Conservation (phyloP, 2,888 invertebrate genomes). For the Acronicta psi region DNA sequence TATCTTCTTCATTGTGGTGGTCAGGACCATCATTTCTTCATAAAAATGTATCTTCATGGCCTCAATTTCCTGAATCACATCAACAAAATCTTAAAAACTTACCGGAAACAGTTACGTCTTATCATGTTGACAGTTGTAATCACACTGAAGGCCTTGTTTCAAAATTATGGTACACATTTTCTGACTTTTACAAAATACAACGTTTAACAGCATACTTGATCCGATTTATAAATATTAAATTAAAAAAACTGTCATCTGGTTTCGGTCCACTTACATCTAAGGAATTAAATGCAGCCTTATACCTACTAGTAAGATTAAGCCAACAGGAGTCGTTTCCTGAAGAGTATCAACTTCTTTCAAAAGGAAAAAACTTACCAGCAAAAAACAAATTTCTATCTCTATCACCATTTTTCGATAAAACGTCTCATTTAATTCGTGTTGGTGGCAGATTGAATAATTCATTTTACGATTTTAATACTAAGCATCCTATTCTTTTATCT, state of each 20-base stretch:
- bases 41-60: background rate
- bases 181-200: slow-evolving; percentile 3
- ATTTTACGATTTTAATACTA: too few species aligned
- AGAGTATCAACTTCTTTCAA: slow-evolving; percentile 13
- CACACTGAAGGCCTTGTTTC: background rate
- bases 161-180: background rate
- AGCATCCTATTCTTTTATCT: too few species aligned
- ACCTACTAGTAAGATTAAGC: background rate
- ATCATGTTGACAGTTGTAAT: slow-evolving; percentile 6
- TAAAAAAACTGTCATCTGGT: background rate
- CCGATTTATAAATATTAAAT: background rate
- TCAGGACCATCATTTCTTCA: slow-evolving; percentile 11
- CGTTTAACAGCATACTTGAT: slow-evolving; percentile 3
- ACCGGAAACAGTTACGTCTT: slow-evolving; percentile 5
- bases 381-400: slow-evolving; percentile 23
- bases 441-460: slow-evolving; percentile 35
- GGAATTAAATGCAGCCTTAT: slow-evolving; percentile 9
- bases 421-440: slow-evolving; percentile 27
- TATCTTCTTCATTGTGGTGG: slow-evolving; percentile 19
- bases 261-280: slow-evolving; percentile 12
- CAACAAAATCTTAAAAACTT: background rate
- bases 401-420: slow-evolving; percentile 22
- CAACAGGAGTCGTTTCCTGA: slow-evolving; percentile 22
- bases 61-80: slow-evolving; percentile 11
- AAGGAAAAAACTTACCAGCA: slow-evolving; percentile 13